These are phyloP conservation scores for Cygnus olor DNA, from an alignment of 2,797 vertebrate genomes.

Conservation along the genomic window DNA sequence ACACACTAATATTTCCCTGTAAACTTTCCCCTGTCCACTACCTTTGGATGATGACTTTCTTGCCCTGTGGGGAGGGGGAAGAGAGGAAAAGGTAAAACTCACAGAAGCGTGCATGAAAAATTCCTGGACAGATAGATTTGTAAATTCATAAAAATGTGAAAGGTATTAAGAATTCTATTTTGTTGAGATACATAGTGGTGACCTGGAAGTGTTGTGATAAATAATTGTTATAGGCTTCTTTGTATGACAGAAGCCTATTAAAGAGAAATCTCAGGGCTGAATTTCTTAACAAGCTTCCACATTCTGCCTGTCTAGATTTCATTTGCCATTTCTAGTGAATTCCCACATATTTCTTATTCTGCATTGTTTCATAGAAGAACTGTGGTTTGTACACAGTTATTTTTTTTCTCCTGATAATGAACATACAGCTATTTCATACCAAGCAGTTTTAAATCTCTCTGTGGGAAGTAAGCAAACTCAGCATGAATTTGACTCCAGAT, in stretches of 20 bases:
- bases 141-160: neutral
- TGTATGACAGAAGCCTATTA: neutral
- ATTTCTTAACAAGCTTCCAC: neutral
- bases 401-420: slow-evolving; percentile 37
- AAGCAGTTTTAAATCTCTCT: slow-evolving; percentile 2
- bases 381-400: neutral
- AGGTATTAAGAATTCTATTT: neutral
- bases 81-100: neutral
- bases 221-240: neutral
- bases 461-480: slow-evolving; percentile 32
- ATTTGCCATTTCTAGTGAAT: neutral
- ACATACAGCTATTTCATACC: neutral
- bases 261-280: neutral
- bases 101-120: neutral
- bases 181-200: neutral
- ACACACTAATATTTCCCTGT: neutral
- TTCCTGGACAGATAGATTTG: neutral
- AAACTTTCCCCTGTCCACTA: neutral
- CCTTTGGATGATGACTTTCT: neutral
- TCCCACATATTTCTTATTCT: neutral
- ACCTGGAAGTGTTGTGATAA: neutral
- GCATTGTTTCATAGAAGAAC: neutral
- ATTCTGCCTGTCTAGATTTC: neutral
- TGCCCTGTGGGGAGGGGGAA: neutral
- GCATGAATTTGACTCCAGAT: slow-evolving; percentile 33